phyloP scores from a whole-genome alignment of 2,113 vertebrate species.

The Argyrosomus japonicus region DNA sequence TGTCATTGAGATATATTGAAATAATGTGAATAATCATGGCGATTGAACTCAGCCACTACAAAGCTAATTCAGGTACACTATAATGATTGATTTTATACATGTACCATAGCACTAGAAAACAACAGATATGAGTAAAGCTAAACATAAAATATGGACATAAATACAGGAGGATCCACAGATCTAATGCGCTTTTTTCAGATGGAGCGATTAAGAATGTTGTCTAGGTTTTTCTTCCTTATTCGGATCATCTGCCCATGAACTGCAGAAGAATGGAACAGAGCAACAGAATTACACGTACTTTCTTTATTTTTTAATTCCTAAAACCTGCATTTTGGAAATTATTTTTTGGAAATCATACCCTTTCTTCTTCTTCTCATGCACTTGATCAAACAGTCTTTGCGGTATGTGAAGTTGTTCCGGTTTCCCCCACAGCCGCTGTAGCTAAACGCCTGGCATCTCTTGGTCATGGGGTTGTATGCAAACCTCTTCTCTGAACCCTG shows the following conservation, averaged over 20 bases:
- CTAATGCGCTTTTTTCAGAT: conserved; percentile 31
- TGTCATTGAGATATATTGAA: conserved; percentile 40
- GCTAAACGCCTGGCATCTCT: conserved; percentile 84
- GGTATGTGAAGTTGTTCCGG: conserved; percentile 88
- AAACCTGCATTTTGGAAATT: not conserved
- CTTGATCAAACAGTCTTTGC: conserved; percentile 81
- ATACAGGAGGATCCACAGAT: conserved; percentile 49
- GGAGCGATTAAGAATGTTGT: conserved; percentile 52
- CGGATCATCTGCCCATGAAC: conserved; percentile 64
- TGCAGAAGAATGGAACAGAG: conserved; percentile 51
- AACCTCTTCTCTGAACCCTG: conserved; percentile 79
- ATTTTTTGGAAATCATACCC: conserved; percentile 1
- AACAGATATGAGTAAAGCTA: conserved; percentile 14
- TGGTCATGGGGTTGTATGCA: conserved; percentile 80
- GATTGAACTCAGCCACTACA: conserved; percentile 2
- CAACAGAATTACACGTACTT: not conserved
- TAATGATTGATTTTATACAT: conserved; percentile 2
- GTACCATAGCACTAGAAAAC: not conserved
- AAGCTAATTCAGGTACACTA: not conserved
- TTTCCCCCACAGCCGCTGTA: conserved; percentile 95
- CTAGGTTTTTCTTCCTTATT: conserved; percentile 78
- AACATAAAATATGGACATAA: conserved; percentile 53
- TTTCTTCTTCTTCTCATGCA: conserved; percentile 83
- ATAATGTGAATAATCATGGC: not conserved
- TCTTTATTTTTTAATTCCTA: not conserved